Percentiles rank a stretch among this genome's conserved stretches.
These are phyloP conservation scores for Taxidea taxus DNA, from an alignment of 2,113 vertebrate species.

Conservation along the genomic window DNA sequence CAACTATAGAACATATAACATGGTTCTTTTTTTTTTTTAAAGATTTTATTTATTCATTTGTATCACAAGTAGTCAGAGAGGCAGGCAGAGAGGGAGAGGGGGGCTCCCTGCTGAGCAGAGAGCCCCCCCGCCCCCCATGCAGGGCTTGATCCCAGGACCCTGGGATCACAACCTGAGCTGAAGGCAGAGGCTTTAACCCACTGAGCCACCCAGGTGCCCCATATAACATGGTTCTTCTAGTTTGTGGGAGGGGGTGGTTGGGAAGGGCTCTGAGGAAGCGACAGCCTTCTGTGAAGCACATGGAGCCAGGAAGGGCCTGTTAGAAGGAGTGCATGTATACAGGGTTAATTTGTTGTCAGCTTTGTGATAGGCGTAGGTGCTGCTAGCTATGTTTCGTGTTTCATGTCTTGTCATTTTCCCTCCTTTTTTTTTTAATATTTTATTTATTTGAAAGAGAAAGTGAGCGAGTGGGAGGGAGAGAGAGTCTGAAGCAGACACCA, in stretches of 20 bases:
- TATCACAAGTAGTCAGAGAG: too few relatives aligned
- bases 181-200: too few relatives aligned
- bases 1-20: neutral
- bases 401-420: neutral
- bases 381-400: neutral
- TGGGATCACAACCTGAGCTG: too few relatives aligned
- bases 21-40: neutral
- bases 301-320: neutral
- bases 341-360: neutral
- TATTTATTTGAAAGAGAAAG: neutral
- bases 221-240: neutral
- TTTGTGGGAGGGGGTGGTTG: neutral
- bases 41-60: too few relatives aligned
- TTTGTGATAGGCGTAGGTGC: neutral
- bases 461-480: neutral
- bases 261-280: neutral
- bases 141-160: too few relatives aligned
- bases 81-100: too few relatives aligned
- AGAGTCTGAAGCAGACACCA: neutral
- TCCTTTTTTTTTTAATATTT: neutral
- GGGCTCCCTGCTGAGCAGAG: too few relatives aligned
- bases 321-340: neutral
- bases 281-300: neutral
- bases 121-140: accelerated
- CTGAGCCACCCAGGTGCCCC: too few relatives aligned